These are phyloP conservation scores for Capitella teleta DNA, from an alignment of 1,140 invertebrate genomes.

Conservation along the genomic window DNA sequence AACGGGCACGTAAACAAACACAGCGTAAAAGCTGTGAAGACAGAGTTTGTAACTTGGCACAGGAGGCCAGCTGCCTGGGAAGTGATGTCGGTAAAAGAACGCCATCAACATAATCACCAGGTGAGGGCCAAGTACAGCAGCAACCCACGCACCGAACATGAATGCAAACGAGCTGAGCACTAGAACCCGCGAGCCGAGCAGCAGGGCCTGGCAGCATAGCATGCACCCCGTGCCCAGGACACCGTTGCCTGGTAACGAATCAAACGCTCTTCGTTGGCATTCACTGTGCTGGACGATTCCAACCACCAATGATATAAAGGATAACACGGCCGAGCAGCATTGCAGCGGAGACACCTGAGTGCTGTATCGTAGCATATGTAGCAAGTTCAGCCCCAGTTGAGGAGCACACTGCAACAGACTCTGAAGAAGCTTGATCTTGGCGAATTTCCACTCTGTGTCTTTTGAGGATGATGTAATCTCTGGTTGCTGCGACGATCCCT, in stretches of 20 bases:
- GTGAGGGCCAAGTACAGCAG: constrained; percentile 1
- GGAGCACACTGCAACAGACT: constrained; percentile 3
- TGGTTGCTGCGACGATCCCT: not conserved
- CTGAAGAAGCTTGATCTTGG: constrained; percentile 4
- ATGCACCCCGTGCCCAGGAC: not conserved
- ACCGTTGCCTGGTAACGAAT: not conserved
- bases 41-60: constrained; percentile 1
- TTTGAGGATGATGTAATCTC: not conserved
- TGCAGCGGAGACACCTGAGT: not conserved
- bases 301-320: not conserved
- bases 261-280: not conserved
- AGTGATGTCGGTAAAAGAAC: constrained; percentile 1
- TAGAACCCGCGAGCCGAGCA: not conserved
- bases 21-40: constrained; percentile 1
- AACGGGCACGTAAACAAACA: constrained; percentile 1
- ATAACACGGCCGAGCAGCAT: not conserved
- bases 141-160: constrained; percentile 3
- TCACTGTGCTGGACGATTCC: not conserved
- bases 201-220: not conserved
- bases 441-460: not conserved
- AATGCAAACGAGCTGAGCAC: not conserved
- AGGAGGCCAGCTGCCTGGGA: not conserved
- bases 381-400: not conserved
- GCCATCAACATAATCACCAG: not conserved
- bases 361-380: not conserved